phyloP scores from a whole-genome alignment of 2,113 vertebrate species.

The Mormoops blainvillei region DNA sequence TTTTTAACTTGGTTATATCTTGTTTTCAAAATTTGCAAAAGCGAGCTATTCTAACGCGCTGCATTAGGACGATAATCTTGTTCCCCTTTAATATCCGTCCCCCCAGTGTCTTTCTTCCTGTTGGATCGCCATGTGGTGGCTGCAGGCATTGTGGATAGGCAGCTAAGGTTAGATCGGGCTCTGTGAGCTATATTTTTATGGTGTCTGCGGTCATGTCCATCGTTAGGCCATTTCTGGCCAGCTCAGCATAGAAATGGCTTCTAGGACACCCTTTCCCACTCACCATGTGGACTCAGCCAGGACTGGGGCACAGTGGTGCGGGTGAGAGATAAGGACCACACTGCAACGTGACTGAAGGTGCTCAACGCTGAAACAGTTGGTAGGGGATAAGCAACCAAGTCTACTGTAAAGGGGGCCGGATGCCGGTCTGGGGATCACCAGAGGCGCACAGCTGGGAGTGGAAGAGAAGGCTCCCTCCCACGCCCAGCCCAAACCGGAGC shows the following conservation, averaged over 20 bases:
- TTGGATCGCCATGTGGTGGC: background rate
- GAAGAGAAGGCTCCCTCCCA: background rate
- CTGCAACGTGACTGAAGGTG: background rate
- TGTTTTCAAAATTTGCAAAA: background rate
- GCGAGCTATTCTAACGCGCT: background rate
- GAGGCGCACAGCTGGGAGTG: accelerated
- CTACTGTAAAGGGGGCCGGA: background rate
- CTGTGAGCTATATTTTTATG: background rate
- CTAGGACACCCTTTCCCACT: accelerated
- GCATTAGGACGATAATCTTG: background rate
- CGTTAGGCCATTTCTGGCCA: background rate
- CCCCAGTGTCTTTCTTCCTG: background rate
- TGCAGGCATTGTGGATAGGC: background rate
- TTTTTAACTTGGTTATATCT: background rate
- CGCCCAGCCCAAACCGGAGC: background rate
- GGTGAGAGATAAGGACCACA: background rate
- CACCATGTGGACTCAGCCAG: background rate
- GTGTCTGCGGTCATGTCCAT: background rate
- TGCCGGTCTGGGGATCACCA: background rate
- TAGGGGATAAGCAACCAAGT: background rate
- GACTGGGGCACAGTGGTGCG: background rate
- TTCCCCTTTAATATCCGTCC: background rate
- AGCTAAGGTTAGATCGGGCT: background rate
- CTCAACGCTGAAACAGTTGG: background rate
- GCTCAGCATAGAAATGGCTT: background rate